Conservation (phyloP, 2,888 invertebrate species). For the Diplazon laetatorius region DNA sequence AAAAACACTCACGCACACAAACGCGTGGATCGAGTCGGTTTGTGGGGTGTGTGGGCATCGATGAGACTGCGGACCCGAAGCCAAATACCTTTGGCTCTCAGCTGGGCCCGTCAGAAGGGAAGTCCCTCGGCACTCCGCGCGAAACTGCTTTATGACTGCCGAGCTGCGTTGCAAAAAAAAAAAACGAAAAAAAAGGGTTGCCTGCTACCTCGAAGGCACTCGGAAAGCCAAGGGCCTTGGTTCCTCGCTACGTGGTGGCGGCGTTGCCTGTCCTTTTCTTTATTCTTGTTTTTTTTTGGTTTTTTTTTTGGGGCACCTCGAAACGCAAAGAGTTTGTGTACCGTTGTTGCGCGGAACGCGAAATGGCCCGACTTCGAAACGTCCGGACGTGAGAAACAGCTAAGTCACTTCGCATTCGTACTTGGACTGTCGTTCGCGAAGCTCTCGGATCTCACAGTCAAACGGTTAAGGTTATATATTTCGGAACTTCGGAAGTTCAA, state of each 20-base stretch:
- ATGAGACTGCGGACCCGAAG: conserved; percentile 26
- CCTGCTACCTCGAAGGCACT: conserved; percentile 48
- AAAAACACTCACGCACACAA: too few relatives aligned
- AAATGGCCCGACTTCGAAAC: conserved; percentile 68
- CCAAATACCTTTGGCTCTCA: conserved; percentile 31
- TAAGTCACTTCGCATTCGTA: conserved; percentile 56
- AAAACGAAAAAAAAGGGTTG: conserved; percentile 73
- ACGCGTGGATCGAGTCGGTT: neutral
- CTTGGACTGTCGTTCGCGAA: conserved; percentile 55
- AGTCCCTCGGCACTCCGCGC: conserved; percentile 55
- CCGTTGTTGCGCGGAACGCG: conserved; percentile 58
- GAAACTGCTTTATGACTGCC: conserved; percentile 69
- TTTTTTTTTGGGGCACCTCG: conserved; percentile 39
- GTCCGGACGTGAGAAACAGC: conserved; percentile 63
- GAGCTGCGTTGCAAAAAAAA: conserved; percentile 60
- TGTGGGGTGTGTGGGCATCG: neutral
- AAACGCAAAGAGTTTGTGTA: conserved; percentile 27
- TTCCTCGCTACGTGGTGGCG: neutral
- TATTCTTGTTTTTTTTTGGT: too few relatives aligned
- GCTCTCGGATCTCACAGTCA: conserved; percentile 31
- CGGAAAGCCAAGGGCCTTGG: conserved; percentile 29
- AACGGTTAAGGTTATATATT: too few relatives aligned
- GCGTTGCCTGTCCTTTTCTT: neutral
- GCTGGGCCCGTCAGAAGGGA: conserved; percentile 21
- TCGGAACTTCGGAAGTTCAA: too few relatives aligned